phyloP scores from a whole-genome alignment of 2,113 vertebrate species.

The Suncus etruscus region DNA sequence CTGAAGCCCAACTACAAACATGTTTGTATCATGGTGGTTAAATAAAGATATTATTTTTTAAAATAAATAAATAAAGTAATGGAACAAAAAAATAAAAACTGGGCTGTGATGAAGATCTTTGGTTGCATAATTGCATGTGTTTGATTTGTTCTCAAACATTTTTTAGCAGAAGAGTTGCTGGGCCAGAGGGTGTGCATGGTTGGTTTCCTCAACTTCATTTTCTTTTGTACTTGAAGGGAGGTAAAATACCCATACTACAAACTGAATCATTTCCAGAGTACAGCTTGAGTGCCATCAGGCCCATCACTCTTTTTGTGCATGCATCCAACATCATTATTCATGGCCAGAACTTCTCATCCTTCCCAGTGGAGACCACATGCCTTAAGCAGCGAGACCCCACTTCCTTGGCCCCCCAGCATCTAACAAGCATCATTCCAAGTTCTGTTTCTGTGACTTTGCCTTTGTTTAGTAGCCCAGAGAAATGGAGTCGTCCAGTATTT shows the following conservation, averaged over 20 bases:
- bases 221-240: too few relatives aligned
- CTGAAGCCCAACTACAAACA: too few relatives aligned
- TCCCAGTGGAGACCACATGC: neutral
- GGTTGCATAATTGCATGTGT: neutral
- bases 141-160: conserved; percentile 5
- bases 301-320: neutral
- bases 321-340: neutral
- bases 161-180: neutral
- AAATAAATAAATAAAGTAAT: too few relatives aligned
- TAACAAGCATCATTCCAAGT: neutral
- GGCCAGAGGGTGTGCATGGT: neutral
- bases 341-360: neutral
- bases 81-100: neutral
- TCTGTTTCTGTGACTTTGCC: neutral
- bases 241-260: neutral
- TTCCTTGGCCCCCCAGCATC: neutral
- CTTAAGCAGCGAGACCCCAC: neutral
- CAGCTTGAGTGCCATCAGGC: neutral
- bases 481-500: neutral
- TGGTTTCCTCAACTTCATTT: neutral
- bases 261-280: neutral
- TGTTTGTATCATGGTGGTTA: too few relatives aligned
- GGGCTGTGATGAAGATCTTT: rapidly evolving
- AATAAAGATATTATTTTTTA: too few relatives aligned
- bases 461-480: neutral